Base-by-base conservation (phyloP, 2,797 vertebrate species). In the Clamator glandarius region DNA sequence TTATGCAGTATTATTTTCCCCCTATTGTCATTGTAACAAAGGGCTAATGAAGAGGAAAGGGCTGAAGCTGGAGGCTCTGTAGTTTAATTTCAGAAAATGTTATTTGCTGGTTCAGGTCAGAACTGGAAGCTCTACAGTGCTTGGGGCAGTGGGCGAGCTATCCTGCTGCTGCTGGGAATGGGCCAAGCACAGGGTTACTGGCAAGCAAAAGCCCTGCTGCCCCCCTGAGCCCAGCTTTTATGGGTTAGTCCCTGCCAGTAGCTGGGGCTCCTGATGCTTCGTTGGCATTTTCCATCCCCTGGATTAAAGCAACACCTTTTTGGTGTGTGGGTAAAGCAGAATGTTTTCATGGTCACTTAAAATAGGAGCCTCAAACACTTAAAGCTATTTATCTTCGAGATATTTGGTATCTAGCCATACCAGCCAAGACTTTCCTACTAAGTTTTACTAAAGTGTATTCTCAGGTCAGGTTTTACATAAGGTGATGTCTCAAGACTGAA, bases 121-220 rank as follows among this genome's bases (percentile, higher is more conserved):
- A 44, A 17, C 1, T 13, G 28, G 57, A 36, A 48, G 59, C 17
- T 31, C 9, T 8, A 33, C 1, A 2, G n/a, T 1, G 3, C 24
- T 18, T 29, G 57, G 9, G 42, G 33, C 11, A 18, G 39, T 4
- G 63, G 50, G 8, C 1, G 9, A 20, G 4, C 15, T n/a, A 50
- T 23, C n/a, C 33, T 26, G 5, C 20, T 24, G 11, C 5, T 29
- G 26, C 57, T 63, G 29, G n/a, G 25, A 68, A 21, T 3, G 26
- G 42, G 66, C n/a, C 4, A 4, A 2, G 46, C 23, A 5, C 6
- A 6, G 57, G 17, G 3, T 15, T 4, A 2, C 21, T 4, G 6
- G 11, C 26, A 20, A 24, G 51, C 13, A 9, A 17, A 29, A 50
- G 14, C 33, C 25, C 23, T 7, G 16, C 17, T 6, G 26, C 13